Evolutionary conservation across 2,888 invertebrate genomes (phyloP).

Genomic region (Cerceris rybyensis): DNA sequence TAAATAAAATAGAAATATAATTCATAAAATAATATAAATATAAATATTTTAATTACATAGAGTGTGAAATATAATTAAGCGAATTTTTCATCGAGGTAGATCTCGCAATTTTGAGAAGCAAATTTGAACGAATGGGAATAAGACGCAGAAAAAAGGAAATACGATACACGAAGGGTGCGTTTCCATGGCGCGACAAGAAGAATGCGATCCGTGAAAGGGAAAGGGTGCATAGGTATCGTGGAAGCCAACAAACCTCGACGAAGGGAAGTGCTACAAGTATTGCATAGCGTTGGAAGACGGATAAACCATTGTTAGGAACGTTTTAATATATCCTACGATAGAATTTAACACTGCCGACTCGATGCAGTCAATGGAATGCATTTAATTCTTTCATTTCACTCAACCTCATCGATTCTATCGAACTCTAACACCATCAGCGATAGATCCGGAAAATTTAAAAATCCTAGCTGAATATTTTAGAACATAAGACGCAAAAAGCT

Average conservation of each 20-base stretch:
- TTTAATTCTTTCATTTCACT: no score
- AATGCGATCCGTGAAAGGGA: conserved; percentile 1
- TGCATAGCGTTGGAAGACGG: conserved; percentile 26
- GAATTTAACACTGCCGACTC: background rate
- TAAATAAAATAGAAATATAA: background rate
- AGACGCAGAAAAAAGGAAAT: background rate
- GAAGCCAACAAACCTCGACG: conserved; percentile 27
- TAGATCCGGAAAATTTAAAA: no score
- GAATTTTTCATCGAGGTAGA: no score
- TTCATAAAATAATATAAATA: no score
- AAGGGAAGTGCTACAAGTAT: conserved; percentile 44
- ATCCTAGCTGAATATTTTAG: no score
- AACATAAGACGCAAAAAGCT: no score
- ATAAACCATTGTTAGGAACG: conserved; percentile 16
- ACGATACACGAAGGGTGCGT: background rate
- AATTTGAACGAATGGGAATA: background rate
- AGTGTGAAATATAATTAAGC: no score
- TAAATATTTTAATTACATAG: no score
- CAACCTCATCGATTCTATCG: no score
- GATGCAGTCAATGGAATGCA: background rate
- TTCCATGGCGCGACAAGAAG: background rate
- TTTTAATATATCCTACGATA: background rate
- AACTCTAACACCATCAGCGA: no score
- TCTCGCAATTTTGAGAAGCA: background rate
- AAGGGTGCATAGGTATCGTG: conserved; percentile 14